phyloP scores from a whole-genome alignment of 2,113 vertebrate genomes.

The Arvicanthis niloticus region DNA sequence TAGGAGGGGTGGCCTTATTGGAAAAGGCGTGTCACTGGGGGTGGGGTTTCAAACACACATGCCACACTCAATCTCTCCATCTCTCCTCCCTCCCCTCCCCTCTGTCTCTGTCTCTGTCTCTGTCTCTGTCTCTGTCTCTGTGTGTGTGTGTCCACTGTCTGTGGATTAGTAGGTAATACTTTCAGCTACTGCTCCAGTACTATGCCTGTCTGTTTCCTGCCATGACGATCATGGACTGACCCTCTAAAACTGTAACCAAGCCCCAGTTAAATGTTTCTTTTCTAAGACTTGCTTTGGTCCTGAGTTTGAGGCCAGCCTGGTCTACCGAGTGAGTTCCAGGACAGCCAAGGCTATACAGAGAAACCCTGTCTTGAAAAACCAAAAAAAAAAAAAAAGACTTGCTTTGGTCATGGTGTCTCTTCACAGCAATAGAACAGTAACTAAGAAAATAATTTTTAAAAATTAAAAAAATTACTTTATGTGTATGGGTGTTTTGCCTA shows the following conservation, averaged over 20 bases:
- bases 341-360: too few relatives aligned
- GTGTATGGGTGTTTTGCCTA: neutral
- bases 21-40: neutral
- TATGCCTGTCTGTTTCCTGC: neutral
- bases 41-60: neutral
- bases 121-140: too few relatives aligned
- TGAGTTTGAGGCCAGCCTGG: too few relatives aligned
- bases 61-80: neutral
- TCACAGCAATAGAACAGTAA: neutral
- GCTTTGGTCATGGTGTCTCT: neutral
- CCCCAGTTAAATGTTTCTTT: neutral
- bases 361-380: too few relatives aligned
- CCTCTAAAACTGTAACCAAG: neutral
- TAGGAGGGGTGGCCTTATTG: neutral
- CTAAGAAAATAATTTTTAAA: neutral
- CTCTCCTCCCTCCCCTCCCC: neutral
- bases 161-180: neutral
- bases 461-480: neutral
- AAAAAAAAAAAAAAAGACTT: too few relatives aligned
- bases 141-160: neutral
- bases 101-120: neutral
- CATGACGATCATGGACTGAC: neutral
- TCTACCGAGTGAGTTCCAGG: too few relatives aligned
- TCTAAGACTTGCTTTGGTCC: neutral
- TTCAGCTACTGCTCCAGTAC: neutral